These are phyloP conservation scores for Nemapogon koenigi DNA, from an alignment of 2,888 invertebrate genomes.

Conservation along the genomic window DNA sequence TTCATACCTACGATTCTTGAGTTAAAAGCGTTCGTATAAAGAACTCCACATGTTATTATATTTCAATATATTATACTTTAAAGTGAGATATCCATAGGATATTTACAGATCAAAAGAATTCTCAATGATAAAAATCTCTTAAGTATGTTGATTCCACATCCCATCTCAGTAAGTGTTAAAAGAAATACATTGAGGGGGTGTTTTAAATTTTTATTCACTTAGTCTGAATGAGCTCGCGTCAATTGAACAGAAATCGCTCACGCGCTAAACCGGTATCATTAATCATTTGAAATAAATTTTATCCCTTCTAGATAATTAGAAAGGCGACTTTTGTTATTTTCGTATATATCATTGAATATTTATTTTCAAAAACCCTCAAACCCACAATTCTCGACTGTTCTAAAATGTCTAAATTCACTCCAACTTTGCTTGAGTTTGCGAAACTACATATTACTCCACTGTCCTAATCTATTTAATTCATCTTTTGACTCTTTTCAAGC, in stretches of 20 bases:
- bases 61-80: neutral
- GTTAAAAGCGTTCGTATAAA: neutral
- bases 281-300: no score
- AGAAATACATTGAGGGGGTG: slow-evolving; percentile 29
- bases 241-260: slow-evolving; percentile 47
- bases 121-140: no score
- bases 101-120: slow-evolving; percentile 5
- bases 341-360: no score
- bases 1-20: neutral
- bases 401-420: no score
- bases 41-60: slow-evolving; percentile 1
- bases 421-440: no score
- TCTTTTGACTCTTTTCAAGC: slow-evolving; percentile 56
- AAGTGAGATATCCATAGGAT: slow-evolving; percentile 1
- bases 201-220: slow-evolving; percentile 28
- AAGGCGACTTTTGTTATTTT: no score
- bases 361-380: no score
- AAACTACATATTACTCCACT: no score
- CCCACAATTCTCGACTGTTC: no score
- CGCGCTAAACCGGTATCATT: slow-evolving; percentile 43
- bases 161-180: slow-evolving; percentile 34
- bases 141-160: slow-evolving; percentile 1
- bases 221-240: slow-evolving; percentile 39
- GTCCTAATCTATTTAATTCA: slow-evolving; percentile 63
- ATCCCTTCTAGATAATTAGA: no score